Evolutionary conservation across 1,140 invertebrate species (phyloP).

Genomic region (Brachionus paranguensis): DNA sequence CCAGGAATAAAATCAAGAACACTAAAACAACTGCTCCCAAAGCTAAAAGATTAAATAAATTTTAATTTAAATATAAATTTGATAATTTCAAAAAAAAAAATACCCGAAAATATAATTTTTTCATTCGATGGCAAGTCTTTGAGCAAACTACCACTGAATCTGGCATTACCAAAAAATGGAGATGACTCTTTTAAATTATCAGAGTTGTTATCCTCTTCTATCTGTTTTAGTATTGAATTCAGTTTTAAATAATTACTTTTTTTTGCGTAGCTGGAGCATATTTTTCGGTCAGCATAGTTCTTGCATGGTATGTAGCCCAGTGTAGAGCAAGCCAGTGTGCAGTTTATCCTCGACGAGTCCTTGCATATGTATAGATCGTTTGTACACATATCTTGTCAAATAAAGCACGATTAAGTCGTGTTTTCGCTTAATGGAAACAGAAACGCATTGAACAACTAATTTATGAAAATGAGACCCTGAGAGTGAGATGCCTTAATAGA

Average conservation of each 20-base stretch:
- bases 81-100: background rate
- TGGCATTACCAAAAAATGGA: background rate
- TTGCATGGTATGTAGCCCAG: slow-evolving; percentile 38
- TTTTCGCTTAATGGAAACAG: background rate
- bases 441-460: slow-evolving; percentile 1
- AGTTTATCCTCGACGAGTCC: slow-evolving; percentile 33
- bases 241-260: slow-evolving; percentile 27
- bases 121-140: background rate
- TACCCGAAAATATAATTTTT: slow-evolving; percentile 5
- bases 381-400: slow-evolving; percentile 36
- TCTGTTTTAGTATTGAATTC: background rate
- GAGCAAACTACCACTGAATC: background rate
- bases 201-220: background rate
- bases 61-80: background rate
- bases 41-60: background rate
- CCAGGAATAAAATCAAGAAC: background rate
- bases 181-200: slow-evolving; percentile 16
- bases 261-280: background rate
- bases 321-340: slow-evolving; percentile 28
- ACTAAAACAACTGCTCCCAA: slow-evolving; percentile 2
- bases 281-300: slow-evolving; percentile 24
- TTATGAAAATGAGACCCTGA: slow-evolving; percentile 21
- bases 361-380: slow-evolving; percentile 38
- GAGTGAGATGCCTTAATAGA: background rate
- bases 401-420: background rate